Conservation (phyloP, 2,113 vertebrate genomes). For the Pachyramphus minor region DNA sequence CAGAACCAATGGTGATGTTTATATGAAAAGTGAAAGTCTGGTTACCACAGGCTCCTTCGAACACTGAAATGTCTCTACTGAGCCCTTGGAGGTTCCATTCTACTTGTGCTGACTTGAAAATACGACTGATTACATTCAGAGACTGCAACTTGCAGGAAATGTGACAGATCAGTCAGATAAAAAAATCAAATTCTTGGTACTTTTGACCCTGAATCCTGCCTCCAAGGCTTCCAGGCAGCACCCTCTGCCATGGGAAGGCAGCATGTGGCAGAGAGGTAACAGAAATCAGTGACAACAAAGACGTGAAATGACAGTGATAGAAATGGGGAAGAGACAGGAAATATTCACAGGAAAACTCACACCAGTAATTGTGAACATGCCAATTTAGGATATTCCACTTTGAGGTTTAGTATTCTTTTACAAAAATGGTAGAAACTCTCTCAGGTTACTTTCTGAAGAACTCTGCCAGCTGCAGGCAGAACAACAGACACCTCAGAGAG, state of each 20-base stretch:
- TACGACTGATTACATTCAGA: not conserved
- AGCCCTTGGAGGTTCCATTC: not conserved
- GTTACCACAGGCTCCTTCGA: not conserved
- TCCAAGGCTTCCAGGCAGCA: not conserved
- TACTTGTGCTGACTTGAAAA: not conserved
- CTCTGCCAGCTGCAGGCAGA: not conserved
- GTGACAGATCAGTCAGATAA: not conserved
- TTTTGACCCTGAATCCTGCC: not conserved
- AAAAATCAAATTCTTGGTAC: not conserved
- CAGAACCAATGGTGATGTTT: accelerated
- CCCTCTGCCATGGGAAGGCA: not conserved
- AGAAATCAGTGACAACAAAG: not conserved
- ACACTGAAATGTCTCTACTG: not conserved
- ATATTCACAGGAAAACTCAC: not conserved
- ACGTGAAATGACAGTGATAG: not conserved
- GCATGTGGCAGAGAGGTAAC: not conserved
- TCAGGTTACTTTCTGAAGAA: not conserved
- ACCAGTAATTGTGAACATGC: not conserved
- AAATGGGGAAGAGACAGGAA: not conserved
- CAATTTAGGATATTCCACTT: not conserved
- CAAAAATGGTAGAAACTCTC: not conserved
- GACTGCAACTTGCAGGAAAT: not conserved
- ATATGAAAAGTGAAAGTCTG: not conserved
- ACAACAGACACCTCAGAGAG: not conserved
- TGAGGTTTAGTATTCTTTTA: not conserved